These are phyloP conservation scores for Crenuchus spilurus DNA, from an alignment of 2,797 vertebrate genomes.

Conservation along the genomic window DNA sequence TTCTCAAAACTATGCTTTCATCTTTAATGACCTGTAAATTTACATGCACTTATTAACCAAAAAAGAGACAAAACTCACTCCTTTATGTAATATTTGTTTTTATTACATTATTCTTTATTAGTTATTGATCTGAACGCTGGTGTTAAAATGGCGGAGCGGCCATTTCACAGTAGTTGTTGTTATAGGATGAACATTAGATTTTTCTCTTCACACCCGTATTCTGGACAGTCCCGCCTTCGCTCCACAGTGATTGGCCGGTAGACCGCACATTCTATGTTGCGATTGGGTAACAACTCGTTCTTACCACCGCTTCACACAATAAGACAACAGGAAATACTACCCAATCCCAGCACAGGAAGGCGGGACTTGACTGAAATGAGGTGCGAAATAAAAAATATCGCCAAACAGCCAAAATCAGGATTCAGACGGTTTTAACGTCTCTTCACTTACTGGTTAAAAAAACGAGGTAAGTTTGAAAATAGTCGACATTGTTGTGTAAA, in stretches of 20 bases:
- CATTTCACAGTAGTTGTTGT: constrained; percentile 20
- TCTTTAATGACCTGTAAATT: no score
- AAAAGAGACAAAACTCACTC: no score
- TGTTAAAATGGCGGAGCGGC: constrained; percentile 24
- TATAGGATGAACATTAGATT: background rate
- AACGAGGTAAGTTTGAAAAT: constrained; percentile 20
- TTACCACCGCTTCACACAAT: background rate
- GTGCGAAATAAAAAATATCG: constrained; percentile 5
- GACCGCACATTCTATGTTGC: background rate
- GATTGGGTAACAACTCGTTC: constrained; percentile 1
- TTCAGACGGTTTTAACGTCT: constrained; percentile 26
- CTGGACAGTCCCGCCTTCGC: background rate
- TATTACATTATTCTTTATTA: no score
- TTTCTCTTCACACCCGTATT: constrained; percentile 22
- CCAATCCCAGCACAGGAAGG: background rate
- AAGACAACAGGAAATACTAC: accelerated
- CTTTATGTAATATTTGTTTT: no score
- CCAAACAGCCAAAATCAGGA: constrained; percentile 30
- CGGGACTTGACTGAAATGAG: constrained; percentile 1
- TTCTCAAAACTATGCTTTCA: no score
- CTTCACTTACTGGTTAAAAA: constrained; percentile 15
- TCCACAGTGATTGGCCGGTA: background rate
- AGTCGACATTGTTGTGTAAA: background rate
- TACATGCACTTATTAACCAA: background rate
- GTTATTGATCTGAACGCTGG: background rate